Percentiles rank a stretch among this genome's conserved stretches.
Conservation (phyloP, 1,140 invertebrate genomes). For the Heliconius melpomene region DNA sequence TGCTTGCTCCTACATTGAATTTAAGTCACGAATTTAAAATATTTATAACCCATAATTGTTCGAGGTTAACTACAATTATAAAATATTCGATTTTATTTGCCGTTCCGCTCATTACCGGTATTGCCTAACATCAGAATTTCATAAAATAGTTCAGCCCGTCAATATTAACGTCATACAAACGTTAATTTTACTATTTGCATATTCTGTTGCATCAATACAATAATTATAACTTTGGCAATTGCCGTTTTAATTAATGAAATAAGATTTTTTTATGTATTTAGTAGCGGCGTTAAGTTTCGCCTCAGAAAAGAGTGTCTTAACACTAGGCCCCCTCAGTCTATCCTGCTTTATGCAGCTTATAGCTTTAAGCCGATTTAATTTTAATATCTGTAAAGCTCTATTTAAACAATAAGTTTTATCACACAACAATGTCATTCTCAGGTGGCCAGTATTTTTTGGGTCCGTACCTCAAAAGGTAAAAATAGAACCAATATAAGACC, state of each 20-base stretch:
- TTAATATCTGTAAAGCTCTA: too few relatives aligned
- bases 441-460: too few relatives aligned
- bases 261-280: neutral
- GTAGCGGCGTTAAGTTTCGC: too few relatives aligned
- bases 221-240: slow-evolving; percentile 9
- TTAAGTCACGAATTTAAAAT: neutral
- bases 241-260: slow-evolving; percentile 2
- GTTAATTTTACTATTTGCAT: slow-evolving; percentile 34
- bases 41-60: slow-evolving; percentile 28
- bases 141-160: slow-evolving; percentile 29
- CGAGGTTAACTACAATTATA: slow-evolving; percentile 33
- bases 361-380: too few relatives aligned
- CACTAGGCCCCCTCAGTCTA: too few relatives aligned
- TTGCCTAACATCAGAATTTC: slow-evolving; percentile 38
- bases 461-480: too few relatives aligned
- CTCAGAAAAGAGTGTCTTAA: too few relatives aligned
- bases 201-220: slow-evolving; percentile 31
- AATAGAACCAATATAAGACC: too few relatives aligned
- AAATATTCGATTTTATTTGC: slow-evolving; percentile 32
- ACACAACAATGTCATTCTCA: too few relatives aligned
- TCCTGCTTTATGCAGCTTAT: too few relatives aligned
- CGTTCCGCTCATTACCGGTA: slow-evolving; percentile 38
- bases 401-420: too few relatives aligned
- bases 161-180: slow-evolving; percentile 30
- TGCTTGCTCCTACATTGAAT: neutral